Conservation (phyloP, 2,797 vertebrate species). For the Brachyalestes nurse region DNA sequence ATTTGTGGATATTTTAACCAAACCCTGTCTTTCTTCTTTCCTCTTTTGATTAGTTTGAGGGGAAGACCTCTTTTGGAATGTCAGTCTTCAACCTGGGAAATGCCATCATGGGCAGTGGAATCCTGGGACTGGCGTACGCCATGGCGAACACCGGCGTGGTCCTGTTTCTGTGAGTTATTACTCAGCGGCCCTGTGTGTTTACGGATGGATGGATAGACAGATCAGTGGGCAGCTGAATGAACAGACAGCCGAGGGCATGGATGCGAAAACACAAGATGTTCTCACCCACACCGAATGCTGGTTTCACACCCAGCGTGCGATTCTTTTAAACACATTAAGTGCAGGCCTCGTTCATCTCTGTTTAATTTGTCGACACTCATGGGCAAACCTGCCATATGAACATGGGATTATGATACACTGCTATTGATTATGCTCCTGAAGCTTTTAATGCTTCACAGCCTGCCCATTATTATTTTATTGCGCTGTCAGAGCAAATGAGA, state of each 20-base stretch:
- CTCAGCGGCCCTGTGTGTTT: neutral
- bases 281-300: neutral
- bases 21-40: conserved; percentile 72
- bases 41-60: conserved; percentile 97
- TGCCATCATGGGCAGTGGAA: conserved; percentile 98
- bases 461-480: neutral
- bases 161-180: conserved; percentile 90
- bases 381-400: neutral
- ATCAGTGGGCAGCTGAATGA: neutral
- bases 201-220: neutral
- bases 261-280: neutral
- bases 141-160: conserved; percentile 98
- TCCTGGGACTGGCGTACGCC: conserved; percentile 95
- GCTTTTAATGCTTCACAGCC: neutral
- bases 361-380: neutral
- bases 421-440: neutral
- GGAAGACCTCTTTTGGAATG: conserved; percentile 98
- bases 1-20: too few relatives aligned
- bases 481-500: conserved; percentile 2
- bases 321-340: neutral
- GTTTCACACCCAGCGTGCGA: neutral
- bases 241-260: neutral
- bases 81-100: conserved; percentile 98
- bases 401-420: neutral
- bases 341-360: neutral